Percentiles rank a stretch among this genome's conserved stretches.
Evolutionary conservation across 1,140 invertebrate genomes (phyloP).

Genomic region (Teleogryllus occipitalis): DNA sequence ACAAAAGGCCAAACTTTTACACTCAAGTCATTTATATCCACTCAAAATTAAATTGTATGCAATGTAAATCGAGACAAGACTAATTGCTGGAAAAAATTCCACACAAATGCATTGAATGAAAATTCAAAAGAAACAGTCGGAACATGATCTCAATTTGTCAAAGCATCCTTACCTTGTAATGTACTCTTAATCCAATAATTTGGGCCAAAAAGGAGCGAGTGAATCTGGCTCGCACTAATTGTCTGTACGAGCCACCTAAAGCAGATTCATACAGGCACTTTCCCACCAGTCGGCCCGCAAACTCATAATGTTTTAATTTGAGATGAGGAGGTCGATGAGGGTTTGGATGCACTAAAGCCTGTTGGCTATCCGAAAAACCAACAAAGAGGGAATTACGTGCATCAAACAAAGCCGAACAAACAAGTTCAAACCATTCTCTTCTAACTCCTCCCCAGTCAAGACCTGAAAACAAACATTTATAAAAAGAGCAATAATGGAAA

Average conservation of each 20-base stretch:
- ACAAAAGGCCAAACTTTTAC: too few species aligned
- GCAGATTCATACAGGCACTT: slow-evolving; percentile 89
- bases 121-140: too few species aligned
- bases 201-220: slow-evolving; percentile 90
- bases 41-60: too few species aligned
- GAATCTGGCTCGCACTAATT: slow-evolving; percentile 81
- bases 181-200: slow-evolving; percentile 83
- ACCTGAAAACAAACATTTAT: slow-evolving; percentile 41
- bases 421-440: slow-evolving; percentile 87
- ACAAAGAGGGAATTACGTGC: slow-evolving; percentile 71
- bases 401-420: slow-evolving; percentile 81
- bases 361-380: slow-evolving; percentile 74
- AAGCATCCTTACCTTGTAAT: slow-evolving; percentile 62
- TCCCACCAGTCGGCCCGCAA: slow-evolving; percentile 89
- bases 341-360: slow-evolving; percentile 84
- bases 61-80: too few species aligned
- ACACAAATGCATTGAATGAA: too few species aligned
- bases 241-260: slow-evolving; percentile 75
- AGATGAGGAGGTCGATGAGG: slow-evolving; percentile 59
- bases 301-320: slow-evolving; percentile 85
- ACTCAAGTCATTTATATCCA: too few species aligned
- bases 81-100: not conserved
- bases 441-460: slow-evolving; percentile 90
- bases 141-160: not conserved
- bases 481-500: not conserved